phyloP scores from a whole-genome alignment of 2,113 vertebrate species.

The Tragelaphus imberbis region DNA sequence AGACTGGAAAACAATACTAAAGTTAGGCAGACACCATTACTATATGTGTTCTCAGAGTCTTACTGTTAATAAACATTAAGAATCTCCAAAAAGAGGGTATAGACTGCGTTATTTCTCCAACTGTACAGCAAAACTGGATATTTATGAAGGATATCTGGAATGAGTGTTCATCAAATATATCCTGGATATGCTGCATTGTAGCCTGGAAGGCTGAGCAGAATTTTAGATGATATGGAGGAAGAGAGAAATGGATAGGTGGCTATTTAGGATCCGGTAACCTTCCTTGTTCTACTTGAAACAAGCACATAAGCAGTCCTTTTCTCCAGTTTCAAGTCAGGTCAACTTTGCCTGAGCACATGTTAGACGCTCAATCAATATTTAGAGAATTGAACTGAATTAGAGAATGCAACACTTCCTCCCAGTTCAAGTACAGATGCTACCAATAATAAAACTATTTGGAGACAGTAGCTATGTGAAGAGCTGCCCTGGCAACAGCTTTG shows the following conservation, averaged over 20 bases:
- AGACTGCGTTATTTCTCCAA: neutral
- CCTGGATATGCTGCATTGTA: neutral
- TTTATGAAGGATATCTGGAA: neutral
- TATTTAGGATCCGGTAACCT: neutral
- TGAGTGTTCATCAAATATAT: neutral
- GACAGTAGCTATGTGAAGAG: neutral
- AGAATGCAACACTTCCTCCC: slow-evolving; percentile 1
- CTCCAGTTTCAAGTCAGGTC: neutral
- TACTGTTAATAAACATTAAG: neutral
- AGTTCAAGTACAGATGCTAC: neutral
- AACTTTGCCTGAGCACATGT: neutral
- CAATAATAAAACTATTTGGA: neutral
- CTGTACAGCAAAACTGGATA: neutral
- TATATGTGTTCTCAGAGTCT: neutral
- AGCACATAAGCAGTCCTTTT: neutral
- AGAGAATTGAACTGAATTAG: slow-evolving; percentile 24
- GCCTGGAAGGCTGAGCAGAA: neutral
- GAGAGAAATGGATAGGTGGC: neutral
- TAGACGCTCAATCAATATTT: slow-evolving; percentile 23
- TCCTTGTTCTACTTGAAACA: neutral
- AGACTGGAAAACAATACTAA: neutral
- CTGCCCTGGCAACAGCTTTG: neutral
- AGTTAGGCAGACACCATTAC: neutral
- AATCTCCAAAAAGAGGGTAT: neutral
- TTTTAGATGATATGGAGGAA: neutral